Conservation (phyloP, 2,113 vertebrate genomes). For the Malurus elegans region DNA sequence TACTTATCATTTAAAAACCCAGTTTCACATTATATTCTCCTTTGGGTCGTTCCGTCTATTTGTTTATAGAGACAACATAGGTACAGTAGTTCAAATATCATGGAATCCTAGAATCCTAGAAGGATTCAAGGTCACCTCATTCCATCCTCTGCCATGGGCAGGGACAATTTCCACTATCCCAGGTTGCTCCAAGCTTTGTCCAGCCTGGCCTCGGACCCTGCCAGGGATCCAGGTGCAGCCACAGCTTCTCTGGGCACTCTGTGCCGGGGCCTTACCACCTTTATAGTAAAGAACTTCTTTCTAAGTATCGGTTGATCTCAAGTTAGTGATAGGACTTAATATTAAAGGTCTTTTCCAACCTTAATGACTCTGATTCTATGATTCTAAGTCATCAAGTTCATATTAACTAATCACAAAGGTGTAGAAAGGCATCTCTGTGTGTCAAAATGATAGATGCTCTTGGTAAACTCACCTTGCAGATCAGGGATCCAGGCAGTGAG, state of each 20-base stretch:
- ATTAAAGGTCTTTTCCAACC: neutral
- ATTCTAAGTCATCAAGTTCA: neutral
- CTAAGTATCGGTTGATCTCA: neutral
- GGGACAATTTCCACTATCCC: neutral
- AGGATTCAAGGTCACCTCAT: neutral
- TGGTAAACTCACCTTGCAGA: neutral
- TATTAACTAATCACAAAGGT: fast-evolving
- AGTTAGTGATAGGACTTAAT: neutral
- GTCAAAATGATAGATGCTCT: neutral
- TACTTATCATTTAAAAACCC: neutral
- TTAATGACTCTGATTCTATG: neutral
- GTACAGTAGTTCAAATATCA: neutral
- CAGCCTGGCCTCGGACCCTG: neutral
- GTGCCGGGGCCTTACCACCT: neutral
- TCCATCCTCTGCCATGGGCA: neutral
- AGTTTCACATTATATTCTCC: neutral
- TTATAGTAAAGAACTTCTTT: neutral
- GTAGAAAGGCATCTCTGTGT: neutral
- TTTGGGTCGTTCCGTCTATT: neutral
- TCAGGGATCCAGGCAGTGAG: neutral
- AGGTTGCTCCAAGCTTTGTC: fast-evolving
- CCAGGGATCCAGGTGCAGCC: neutral
- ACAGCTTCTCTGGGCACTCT: neutral
- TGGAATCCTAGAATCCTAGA: neutral
- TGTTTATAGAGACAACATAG: neutral